Evolutionary conservation across 2,888 invertebrate species (phyloP).

Genomic region (Saturnia japonica): DNA sequence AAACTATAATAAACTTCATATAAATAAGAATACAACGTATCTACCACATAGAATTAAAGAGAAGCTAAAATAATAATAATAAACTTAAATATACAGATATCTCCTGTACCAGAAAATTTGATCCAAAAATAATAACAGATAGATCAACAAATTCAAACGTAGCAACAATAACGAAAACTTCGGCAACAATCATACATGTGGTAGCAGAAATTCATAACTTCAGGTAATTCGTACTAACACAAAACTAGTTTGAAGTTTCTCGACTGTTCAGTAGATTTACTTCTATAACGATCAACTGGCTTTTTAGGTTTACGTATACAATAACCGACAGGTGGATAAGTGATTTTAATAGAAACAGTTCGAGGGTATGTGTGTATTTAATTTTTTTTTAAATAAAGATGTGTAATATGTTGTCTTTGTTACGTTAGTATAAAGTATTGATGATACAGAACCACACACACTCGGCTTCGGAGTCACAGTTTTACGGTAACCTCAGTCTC

Average conservation of each 20-base stretch:
- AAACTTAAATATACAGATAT: conserved; percentile 32
- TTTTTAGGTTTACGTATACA: conserved; percentile 52
- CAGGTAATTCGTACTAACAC: conserved; percentile 39
- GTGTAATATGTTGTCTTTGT: background rate
- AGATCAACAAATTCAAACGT: conserved; percentile 36
- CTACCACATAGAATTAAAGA: background rate
- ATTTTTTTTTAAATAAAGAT: background rate
- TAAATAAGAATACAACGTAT: too few relatives aligned
- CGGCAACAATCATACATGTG: conserved; percentile 39
- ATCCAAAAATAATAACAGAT: conserved; percentile 39
- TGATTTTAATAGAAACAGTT: conserved; percentile 22
- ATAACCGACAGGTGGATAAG: conserved; percentile 54
- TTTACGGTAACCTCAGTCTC: too few relatives aligned
- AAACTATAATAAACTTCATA: too few relatives aligned
- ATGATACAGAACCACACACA: too few relatives aligned
- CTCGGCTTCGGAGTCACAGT: too few relatives aligned
- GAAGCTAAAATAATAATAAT: background rate
- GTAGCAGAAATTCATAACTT: conserved; percentile 57
- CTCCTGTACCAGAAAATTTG: conserved; percentile 34
- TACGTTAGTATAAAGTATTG: background rate
- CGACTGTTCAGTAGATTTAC: background rate
- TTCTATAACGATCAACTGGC: background rate
- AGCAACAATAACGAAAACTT: conserved; percentile 40
- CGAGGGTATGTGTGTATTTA: conserved; percentile 22
- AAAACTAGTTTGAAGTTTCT: background rate